phyloP scores from a whole-genome alignment of 1,140 invertebrate species.

The Cyclina sinensis region DNA sequence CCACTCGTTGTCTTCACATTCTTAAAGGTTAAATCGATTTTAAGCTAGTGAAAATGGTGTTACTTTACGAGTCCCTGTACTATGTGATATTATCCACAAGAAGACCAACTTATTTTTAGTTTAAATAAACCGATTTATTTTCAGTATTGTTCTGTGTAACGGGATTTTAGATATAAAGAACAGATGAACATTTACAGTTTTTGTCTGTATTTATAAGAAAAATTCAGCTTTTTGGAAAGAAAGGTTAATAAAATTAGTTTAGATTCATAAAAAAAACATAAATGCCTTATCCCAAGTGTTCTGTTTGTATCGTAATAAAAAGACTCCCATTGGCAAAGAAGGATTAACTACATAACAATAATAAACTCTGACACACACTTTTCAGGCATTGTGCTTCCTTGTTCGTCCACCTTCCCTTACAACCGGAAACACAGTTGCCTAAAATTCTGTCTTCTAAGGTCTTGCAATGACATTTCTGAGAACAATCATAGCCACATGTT shows the following conservation, averaged over 20 bases:
- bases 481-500: not conserved
- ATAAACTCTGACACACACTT: no score
- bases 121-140: not conserved
- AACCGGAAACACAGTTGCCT: not conserved
- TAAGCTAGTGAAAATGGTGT: not conserved
- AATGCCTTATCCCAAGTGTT: no score
- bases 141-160: not conserved
- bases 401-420: not conserved
- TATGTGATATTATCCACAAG: not conserved
- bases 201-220: no score
- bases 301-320: no score
- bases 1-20: not conserved
- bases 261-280: no score
- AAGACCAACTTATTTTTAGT: not conserved
- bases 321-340: no score
- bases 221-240: not conserved
- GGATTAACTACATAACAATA: no score
- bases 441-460: not conserved
- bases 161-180: not conserved
- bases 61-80: not conserved
- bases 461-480: conserved; percentile 4
- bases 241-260: no score
- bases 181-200: no score
- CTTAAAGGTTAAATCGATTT: not conserved
- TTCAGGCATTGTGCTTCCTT: not conserved